Conservation (phyloP, 2,113 vertebrate genomes). For the Elanus axillaris region DNA sequence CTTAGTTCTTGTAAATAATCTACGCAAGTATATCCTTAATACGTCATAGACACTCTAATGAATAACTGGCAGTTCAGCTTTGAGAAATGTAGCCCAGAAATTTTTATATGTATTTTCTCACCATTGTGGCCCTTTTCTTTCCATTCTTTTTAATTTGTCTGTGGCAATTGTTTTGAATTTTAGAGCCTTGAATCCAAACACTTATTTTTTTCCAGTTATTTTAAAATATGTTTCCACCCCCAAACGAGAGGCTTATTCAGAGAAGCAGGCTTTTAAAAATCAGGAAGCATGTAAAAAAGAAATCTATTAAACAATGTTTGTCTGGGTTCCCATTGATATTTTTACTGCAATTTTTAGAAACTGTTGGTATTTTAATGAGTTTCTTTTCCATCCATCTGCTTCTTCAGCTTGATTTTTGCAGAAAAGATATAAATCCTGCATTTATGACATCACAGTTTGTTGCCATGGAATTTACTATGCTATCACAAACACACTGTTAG, state of each 20-base stretch:
- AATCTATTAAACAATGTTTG: conserved; percentile 38
- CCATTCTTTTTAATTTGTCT: conserved; percentile 38
- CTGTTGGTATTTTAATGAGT: conserved; percentile 21
- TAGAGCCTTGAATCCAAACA: conserved; percentile 33
- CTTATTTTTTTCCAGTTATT: conserved; percentile 34
- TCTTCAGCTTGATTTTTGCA: not conserved
- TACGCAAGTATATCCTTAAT: conserved; percentile 67
- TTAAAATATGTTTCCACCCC: not conserved
- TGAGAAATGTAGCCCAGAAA: conserved; percentile 25
- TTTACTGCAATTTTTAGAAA: conserved; percentile 20
- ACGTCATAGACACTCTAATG: conserved; percentile 61
- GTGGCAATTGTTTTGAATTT: conserved; percentile 50
- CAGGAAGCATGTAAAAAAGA: conserved; percentile 26
- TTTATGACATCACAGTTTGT: conserved; percentile 43
- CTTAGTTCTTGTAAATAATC: conserved; percentile 75
- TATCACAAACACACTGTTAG: conserved; percentile 1
- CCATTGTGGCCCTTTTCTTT: conserved; percentile 1
- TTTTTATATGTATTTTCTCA: conserved; percentile 62
- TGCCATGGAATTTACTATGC: conserved; percentile 36
- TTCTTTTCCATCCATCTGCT: not conserved
- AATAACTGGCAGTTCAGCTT: conserved; percentile 58
- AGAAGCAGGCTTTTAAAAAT: conserved; percentile 38
- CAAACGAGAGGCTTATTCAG: not conserved
- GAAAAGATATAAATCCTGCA: conserved; percentile 20
- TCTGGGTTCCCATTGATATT: conserved; percentile 15